These are phyloP conservation scores for Suricata suricatta DNA, from an alignment of 2,113 vertebrate genomes.

Conservation along the genomic window DNA sequence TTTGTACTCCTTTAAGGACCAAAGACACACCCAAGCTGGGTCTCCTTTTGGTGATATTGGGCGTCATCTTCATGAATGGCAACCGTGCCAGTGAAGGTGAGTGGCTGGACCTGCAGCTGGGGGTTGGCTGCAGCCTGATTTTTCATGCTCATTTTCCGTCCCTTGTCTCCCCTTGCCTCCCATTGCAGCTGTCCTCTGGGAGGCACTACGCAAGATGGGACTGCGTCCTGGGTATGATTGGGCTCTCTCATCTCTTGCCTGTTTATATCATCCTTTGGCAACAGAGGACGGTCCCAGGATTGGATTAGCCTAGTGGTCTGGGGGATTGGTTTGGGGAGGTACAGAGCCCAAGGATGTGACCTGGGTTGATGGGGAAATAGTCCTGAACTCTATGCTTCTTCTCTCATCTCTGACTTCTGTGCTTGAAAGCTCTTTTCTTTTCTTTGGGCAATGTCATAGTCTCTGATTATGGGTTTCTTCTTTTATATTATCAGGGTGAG, in stretches of 20 bases:
- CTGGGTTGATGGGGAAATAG: conserved; percentile 21
- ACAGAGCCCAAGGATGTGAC: conserved; percentile 36
- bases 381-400: conserved; percentile 11
- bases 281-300: conserved; percentile 55
- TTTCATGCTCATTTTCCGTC: background rate
- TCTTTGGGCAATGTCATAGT: conserved; percentile 13
- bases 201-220: conserved; percentile 83
- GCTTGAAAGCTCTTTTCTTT: conserved; percentile 22
- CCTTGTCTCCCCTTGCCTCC: conserved; percentile 45
- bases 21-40: conserved; percentile 88
- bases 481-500: conserved; percentile 82
- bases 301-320: conserved; percentile 44
- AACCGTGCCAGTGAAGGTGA: conserved; percentile 89
- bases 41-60: conserved; percentile 91
- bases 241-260: conserved; percentile 45
- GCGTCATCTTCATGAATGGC: conserved; percentile 96
- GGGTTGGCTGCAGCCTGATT: background rate
- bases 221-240: conserved; percentile 83
- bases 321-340: background rate
- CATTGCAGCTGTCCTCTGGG: conserved; percentile 84
- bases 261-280: conserved; percentile 51
- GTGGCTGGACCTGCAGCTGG: conserved; percentile 56
- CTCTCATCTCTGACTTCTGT: conserved; percentile 54
- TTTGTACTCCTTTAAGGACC: conserved; percentile 74
- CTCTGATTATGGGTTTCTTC: conserved; percentile 22